Conservation (phyloP, 2,888 invertebrate species). For the Spodoptera exigua region DNA sequence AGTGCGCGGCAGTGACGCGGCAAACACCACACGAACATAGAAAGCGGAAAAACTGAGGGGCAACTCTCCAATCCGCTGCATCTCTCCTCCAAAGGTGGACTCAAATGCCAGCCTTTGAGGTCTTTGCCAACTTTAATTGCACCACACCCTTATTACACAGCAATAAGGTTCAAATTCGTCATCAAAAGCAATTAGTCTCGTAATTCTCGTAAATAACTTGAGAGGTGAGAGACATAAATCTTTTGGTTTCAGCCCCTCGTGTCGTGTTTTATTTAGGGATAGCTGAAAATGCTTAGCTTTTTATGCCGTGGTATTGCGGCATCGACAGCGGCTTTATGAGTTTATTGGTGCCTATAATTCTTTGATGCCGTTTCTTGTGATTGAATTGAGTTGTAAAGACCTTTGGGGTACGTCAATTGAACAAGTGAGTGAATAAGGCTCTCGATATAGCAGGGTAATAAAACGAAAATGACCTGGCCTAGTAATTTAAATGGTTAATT, state of each 20-base stretch:
- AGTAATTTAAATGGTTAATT: conserved; percentile 44
- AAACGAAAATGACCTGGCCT: conserved; percentile 34
- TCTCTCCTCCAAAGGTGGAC: conserved; percentile 41
- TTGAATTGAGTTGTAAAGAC: conserved; percentile 57
- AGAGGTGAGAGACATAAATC: conserved; percentile 71
- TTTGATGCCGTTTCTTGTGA: conserved; percentile 56
- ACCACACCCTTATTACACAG: conserved; percentile 48
- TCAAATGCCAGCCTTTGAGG: conserved; percentile 58
- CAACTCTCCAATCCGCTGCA: conserved; percentile 41
- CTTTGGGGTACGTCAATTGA: conserved; percentile 50
- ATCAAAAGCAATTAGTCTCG: conserved; percentile 66
- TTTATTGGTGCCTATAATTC: conserved; percentile 60
- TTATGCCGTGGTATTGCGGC: conserved; percentile 59
- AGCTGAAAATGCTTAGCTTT: conserved; percentile 66
- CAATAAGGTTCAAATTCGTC: conserved; percentile 61
- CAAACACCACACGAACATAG: conserved; percentile 29
- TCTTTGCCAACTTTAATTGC: conserved; percentile 56
- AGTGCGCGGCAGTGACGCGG: conserved; percentile 35
- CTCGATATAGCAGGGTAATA: conserved; percentile 32
- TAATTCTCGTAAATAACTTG: conserved; percentile 66
- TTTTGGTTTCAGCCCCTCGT: conserved; percentile 64
- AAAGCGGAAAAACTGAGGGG: conserved; percentile 40
- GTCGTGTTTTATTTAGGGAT: conserved; percentile 63
- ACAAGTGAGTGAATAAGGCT: conserved; percentile 43
- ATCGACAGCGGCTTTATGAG: conserved; percentile 53